Evolutionary conservation across 2,797 vertebrate genomes (phyloP), one percentile per base, ranked within the genome.

Genomic region (Aselliscus stoliczkanus): DNA sequence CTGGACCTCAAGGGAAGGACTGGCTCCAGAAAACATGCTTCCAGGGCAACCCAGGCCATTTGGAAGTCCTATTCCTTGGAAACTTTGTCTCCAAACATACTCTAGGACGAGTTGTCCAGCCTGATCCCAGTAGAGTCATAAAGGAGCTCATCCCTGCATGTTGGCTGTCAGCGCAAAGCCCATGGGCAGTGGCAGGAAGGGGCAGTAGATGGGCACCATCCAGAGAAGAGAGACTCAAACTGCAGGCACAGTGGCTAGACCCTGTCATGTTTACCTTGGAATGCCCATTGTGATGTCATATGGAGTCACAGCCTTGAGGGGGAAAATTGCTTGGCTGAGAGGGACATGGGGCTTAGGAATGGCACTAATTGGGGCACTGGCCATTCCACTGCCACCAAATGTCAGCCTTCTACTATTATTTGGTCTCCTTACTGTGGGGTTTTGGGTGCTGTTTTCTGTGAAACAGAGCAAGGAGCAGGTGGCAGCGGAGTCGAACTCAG

Each of bases 211-310:
- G 50, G 50, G 50, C 50, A 50, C 11, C 50, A 50, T 62, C 92
- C 69, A 80, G 65, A 81, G 67, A 79, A 47, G n/a, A 47, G n/a
- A 76, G 44, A 86, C n/a, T 37, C n/a, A 39, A 75, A 73, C 21
- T 65, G 27, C 8, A 4, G 20, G 21, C 9, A 52, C 87, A 58
- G 4, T 44, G 84, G 54, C 52, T 60, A 72, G 31, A 13, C 44
- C 44, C 50, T 44, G 39, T 65, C 75, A 88, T n/a, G 6, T 21
- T 77, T 34, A 65, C 75, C 31, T 90, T 81, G 75, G 12, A 93
- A 83, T 81, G 44, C 2, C 77, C 77, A 96, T 93, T 97, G 84
- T 98, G 97, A 96, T 88, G 76, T 97, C 96, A 96, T 44, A 39
- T 27, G 70, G 50, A 67, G 42, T 50, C 84, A 93, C 42, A 80